These are phyloP conservation scores for Formica exsecta DNA, from an alignment of 1,140 invertebrate genomes.

Conservation along the genomic window DNA sequence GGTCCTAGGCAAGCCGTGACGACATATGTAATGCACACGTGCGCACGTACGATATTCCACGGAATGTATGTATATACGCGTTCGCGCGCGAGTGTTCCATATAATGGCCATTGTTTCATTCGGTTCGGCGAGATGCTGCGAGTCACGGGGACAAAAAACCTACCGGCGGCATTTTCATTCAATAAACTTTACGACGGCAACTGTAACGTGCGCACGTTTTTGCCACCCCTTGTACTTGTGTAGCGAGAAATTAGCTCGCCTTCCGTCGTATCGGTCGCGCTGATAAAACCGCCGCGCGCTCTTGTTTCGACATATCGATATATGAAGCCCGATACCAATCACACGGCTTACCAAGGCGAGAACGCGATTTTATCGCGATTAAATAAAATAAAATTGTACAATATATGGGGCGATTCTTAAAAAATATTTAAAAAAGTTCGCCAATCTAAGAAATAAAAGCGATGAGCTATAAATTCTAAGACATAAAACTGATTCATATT, in stretches of 20 bases:
- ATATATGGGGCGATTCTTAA: background rate
- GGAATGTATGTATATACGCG: constrained; percentile 22
- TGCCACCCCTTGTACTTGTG: constrained; percentile 14
- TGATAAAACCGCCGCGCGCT: constrained; percentile 40
- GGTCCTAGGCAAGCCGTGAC: constrained; percentile 32
- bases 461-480: no score
- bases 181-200: constrained; percentile 64
- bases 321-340: constrained; percentile 30
- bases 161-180: constrained; percentile 80
- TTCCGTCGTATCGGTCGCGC: background rate
- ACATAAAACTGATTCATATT: no score
- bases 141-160: constrained; percentile 63
- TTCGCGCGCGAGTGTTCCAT: constrained; percentile 65
- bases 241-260: constrained; percentile 9
- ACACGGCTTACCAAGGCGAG: background rate
- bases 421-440: background rate
- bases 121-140: constrained; percentile 71
- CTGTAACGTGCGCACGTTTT: constrained; percentile 43
- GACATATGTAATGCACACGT: constrained; percentile 58
- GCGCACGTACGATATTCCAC: constrained; percentile 36
- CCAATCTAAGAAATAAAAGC: background rate
- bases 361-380: constrained; percentile 2
- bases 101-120: constrained; percentile 81
- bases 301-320: constrained; percentile 31
- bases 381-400: background rate